phyloP scores from a whole-genome alignment of 2,797 vertebrate genomes.

The Anabacerthia variegaticeps region DNA sequence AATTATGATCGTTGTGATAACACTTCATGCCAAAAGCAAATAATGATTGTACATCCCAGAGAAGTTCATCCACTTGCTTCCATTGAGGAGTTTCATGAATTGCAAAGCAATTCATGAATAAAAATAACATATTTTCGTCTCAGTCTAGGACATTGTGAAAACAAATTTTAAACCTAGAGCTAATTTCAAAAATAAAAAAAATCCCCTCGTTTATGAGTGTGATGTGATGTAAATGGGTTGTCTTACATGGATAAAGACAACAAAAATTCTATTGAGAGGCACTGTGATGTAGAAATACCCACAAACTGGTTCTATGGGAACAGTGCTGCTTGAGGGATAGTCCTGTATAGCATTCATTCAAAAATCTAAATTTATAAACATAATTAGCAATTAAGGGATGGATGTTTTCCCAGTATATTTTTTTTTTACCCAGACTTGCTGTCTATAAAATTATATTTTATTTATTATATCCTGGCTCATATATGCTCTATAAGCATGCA shows the following conservation, averaged over 20 bases:
- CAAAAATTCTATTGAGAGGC: background rate
- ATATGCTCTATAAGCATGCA: background rate
- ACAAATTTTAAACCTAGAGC: background rate
- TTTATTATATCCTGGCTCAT: background rate
- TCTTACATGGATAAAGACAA: background rate
- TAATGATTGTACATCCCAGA: background rate
- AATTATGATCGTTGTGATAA: background rate
- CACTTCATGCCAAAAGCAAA: background rate
- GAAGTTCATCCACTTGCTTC: background rate
- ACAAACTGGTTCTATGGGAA: background rate
- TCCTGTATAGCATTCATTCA: background rate
- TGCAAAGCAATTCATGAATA: background rate
- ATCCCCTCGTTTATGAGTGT: background rate
- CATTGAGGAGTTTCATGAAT: background rate
- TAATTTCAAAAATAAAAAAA: background rate
- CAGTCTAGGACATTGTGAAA: background rate
- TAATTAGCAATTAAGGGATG: background rate
- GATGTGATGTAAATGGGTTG: background rate
- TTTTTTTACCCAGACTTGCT: background rate
- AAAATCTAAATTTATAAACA: background rate
- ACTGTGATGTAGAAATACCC: background rate
- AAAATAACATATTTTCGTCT: background rate
- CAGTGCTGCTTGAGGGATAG: background rate
- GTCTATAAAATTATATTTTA: background rate
- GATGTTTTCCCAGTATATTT: background rate